These are phyloP conservation scores for Limanda limanda DNA, from an alignment of 2,113 vertebrate genomes.

Conservation along the genomic window DNA sequence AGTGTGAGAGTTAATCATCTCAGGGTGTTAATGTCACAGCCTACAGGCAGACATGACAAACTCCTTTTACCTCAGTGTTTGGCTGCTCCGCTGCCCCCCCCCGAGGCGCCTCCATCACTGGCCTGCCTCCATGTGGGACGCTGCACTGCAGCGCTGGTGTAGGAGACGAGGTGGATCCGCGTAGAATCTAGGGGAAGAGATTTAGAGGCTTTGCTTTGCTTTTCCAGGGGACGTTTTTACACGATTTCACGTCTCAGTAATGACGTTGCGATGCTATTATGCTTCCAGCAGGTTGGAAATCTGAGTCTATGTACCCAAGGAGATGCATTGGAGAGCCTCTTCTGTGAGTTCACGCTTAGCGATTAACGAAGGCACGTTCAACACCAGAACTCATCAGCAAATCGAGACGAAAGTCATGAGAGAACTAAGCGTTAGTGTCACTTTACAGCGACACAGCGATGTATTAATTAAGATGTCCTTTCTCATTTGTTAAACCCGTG, in stretches of 20 bases:
- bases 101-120: conserved; percentile 20
- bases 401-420: too few relatives aligned
- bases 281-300: conserved; percentile 5
- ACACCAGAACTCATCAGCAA: too few relatives aligned
- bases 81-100: conserved; percentile 36
- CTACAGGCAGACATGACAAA: conserved; percentile 58
- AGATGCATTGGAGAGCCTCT: too few relatives aligned
- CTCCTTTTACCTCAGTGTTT: conserved; percentile 36
- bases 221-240: not conserved
- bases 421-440: too few relatives aligned
- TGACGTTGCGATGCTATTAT: conserved; percentile 20
- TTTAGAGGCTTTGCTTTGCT: conserved; percentile 6
- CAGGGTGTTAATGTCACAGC: conserved; percentile 57
- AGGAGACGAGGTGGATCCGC: conserved; percentile 29
- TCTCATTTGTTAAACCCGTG: too few relatives aligned
- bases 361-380: too few relatives aligned
- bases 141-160: conserved; percentile 18
- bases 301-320: too few relatives aligned
- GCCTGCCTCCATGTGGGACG: conserved; percentile 28
- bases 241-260: not conserved
- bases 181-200: conserved; percentile 20
- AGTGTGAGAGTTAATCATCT: conserved; percentile 55
- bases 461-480: too few relatives aligned
- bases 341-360: too few relatives aligned
- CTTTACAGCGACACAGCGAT: too few relatives aligned